Conservation (phyloP, 2,113 vertebrate genomes). For the Apeltes quadracus region DNA sequence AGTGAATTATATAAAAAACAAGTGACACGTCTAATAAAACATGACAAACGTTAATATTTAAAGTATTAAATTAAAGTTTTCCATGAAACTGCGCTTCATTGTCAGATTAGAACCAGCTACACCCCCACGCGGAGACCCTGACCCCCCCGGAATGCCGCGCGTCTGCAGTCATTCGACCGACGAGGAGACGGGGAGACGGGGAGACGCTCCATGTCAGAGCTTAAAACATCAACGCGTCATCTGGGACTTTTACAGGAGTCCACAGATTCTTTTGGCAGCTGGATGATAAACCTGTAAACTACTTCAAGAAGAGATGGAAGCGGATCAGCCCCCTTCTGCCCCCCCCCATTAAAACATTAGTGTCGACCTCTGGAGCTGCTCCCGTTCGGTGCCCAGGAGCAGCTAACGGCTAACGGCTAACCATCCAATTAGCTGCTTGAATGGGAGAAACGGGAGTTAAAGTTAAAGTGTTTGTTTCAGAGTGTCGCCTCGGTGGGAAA, state of each 20-base stretch:
- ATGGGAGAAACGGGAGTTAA: background rate
- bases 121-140: conserved; percentile 5
- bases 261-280: conserved; percentile 1
- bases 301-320: background rate
- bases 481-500: conserved; percentile 6
- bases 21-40: conserved; percentile 52
- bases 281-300: background rate
- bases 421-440: no score
- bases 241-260: conserved; percentile 1
- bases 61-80: conserved; percentile 50
- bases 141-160: background rate
- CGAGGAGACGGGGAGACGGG: no score
- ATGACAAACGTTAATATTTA: conserved; percentile 59
- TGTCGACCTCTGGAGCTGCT: conserved; percentile 27
- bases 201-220: background rate
- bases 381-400: background rate
- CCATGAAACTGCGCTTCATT: background rate
- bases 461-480: background rate
- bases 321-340: background rate
- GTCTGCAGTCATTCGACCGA: conserved; percentile 14
- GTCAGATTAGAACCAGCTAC: conserved; percentile 4
- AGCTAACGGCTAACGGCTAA: no score
- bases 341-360: background rate
- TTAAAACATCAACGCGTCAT: conserved; percentile 11
- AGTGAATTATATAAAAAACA: conserved; percentile 63